These are phyloP conservation scores for Siniperca obscura DNA, from an alignment of 2,797 vertebrate genomes.

Conservation along the genomic window DNA sequence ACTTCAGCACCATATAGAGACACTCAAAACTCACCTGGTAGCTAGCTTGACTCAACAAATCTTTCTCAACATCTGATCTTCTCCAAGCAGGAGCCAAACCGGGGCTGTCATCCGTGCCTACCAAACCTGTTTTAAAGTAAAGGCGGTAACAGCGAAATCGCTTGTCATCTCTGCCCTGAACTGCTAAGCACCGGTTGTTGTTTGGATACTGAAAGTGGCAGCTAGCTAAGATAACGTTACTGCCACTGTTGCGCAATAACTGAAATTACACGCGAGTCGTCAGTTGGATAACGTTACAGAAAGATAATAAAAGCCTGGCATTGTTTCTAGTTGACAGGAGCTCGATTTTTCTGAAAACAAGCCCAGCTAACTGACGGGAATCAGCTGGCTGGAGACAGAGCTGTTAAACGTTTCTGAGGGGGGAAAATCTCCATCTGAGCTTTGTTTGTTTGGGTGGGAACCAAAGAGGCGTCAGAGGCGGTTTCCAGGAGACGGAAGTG, in stretches of 20 bases:
- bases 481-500: conserved; percentile 63
- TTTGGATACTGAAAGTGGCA: not conserved
- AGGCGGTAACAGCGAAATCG: not conserved
- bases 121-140: not conserved
- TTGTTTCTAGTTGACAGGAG: not conserved
- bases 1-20: not conserved
- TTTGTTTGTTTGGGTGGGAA: conserved; percentile 71
- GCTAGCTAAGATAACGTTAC: conserved; percentile 18
- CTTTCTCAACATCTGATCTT: conserved; percentile 13
- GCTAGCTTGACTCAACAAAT: conserved; percentile 32
- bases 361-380: not conserved
- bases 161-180: conserved; percentile 56
- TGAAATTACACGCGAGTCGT: not conserved
- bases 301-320: not conserved
- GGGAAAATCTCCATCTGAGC: conserved; percentile 25
- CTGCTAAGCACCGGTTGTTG: conserved; percentile 18
- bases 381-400: not conserved
- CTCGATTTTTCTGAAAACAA: too few species aligned
- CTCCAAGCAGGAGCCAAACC: not conserved
- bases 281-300: not conserved
- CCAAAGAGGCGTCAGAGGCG: conserved; percentile 19
- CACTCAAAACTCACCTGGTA: conserved; percentile 56
- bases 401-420: not conserved
- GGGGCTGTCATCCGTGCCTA: conserved; percentile 8
- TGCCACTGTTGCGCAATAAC: conserved; percentile 66